Base-by-base conservation (phyloP, 53 echinoderm and acorn worm genomes). In the Antedon mediterranea region DNA sequence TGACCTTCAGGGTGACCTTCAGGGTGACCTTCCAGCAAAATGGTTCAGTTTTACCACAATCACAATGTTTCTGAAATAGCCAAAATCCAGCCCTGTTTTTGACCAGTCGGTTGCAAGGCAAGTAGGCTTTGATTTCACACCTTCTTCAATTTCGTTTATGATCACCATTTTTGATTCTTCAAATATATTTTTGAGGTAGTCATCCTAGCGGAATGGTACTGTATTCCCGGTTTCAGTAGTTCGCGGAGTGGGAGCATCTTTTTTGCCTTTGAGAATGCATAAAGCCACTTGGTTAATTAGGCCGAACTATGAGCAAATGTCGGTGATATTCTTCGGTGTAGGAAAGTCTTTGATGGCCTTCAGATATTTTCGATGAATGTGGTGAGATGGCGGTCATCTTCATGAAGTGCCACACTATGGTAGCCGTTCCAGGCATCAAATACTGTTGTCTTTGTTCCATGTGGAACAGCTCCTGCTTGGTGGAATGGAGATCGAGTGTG, bases 21-120 rank as follows among this genome's bases (percentile, higher is more conserved):
- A 82, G 71, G 73, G 83, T 82, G 4, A 83, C 74, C 43, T 73
- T 87, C 80, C 83, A 87, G 28, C 82, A 86, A 71, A 86, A 86
- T 29, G 86, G 86, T 28, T 78, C 44, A 34, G 43, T 3, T 29
- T 74, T 31, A 7, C 74, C 13, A 78, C 78, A 84, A 8, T 41
- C 23, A 34, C 79, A 84, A 34, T 84, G 84, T 37, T 84, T 84
- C 74, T 84, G 84, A 32, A 84, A 57, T 2, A 84, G 75, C 84
- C 84, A 84, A 42, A 84, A 79, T 29, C 84, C 79, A 34, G 84
- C 79, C 0, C 84, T 26, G 34, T 15, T 71, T 82, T 82, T 0
- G 77, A 82, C 82, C 82, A 82, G 28, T 82, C 82, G 23, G 77
- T 82, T 3, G 82, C 77, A 28, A 82, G 77, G 29, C 77, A 82